Evolutionary conservation across 2,113 vertebrate genomes (phyloP), one percentile per base, ranked within the genome.

Genomic region (Sterrhoptilus dennistouni): DNA sequence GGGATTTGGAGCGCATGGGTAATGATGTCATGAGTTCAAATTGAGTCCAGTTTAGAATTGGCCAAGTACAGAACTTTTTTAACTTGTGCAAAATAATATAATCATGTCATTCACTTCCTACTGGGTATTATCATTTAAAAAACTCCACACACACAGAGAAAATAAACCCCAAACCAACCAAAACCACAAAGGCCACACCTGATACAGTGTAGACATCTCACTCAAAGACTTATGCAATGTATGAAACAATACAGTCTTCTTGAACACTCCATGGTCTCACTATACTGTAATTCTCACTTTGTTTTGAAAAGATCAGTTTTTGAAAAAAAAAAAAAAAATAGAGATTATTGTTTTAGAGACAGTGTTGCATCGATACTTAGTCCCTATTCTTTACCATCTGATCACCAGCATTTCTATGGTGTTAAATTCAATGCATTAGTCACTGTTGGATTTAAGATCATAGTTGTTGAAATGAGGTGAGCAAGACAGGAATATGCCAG

Each of bases 101-200:
- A 31, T 21, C 45, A 45, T 45, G 28, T 47, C 6, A 25, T 53
- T 60, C 47, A 45, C 12, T 84, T 95, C 63, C 21, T 68, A 33
- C 8, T 70, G 19, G 29, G 42, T 61, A 18, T 72, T 49, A 47
- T 27, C 54, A 38, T 44, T n/a, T 8, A 4, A 22, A 72, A 47
- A 38, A 29, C 31, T 27, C 1, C 11, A 28, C 7, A 33, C 2
- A 38, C 7, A 24, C 14, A 23, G 2, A 33, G 0, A 44, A 9
- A 72, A 50, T n/a, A 56, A 60, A 27, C 6, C 23, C 14, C 13
- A 72, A 47, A 70, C 12, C 2, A n/a, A 66, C 12, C 6, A 47
- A 44, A 61, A 20, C 1, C 31, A 25, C 35, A 66, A 47, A n/a
- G 1, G 2, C 2, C 25, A 78, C 70, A 61, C 2, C 2, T 77